phyloP scores from a whole-genome alignment of 2,113 vertebrate genomes.

The Neomonachus schauinslandi region DNA sequence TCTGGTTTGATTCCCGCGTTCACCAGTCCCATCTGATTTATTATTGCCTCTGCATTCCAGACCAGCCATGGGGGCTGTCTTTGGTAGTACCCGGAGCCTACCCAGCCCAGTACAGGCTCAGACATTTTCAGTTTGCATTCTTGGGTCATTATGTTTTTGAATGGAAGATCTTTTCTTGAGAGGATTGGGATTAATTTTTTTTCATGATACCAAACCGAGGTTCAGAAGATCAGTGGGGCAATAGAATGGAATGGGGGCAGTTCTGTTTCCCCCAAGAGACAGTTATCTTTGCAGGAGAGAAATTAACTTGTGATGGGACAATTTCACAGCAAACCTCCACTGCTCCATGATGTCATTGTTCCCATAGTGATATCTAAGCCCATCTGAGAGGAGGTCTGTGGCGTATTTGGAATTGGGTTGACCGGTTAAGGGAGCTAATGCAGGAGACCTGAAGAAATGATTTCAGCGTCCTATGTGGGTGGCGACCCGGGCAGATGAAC shows the following conservation, averaged over 20 bases:
- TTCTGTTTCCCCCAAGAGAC: neutral
- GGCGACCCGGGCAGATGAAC: neutral
- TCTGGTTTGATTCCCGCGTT: neutral
- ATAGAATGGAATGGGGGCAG: neutral
- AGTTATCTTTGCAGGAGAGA: neutral
- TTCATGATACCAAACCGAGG: neutral
- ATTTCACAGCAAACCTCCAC: rapidly evolving
- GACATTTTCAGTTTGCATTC: conserved; percentile 36
- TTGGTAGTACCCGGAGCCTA: neutral
- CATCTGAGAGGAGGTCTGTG: neutral
- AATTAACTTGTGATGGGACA: neutral
- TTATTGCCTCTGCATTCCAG: neutral
- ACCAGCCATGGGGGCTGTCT: neutral
- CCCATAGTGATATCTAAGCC: neutral
- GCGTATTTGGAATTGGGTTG: neutral
- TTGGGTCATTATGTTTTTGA: neutral
- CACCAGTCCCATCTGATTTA: neutral
- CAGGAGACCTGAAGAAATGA: neutral
- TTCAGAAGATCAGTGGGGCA: neutral
- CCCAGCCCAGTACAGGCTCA: neutral
- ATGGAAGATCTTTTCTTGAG: neutral
- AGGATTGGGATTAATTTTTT: neutral
- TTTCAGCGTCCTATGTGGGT: neutral
- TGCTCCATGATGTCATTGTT: neutral
- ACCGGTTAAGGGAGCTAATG: neutral